Base-by-base conservation (phyloP, 2,113 vertebrate genomes). In the Petroica traversi region DNA sequence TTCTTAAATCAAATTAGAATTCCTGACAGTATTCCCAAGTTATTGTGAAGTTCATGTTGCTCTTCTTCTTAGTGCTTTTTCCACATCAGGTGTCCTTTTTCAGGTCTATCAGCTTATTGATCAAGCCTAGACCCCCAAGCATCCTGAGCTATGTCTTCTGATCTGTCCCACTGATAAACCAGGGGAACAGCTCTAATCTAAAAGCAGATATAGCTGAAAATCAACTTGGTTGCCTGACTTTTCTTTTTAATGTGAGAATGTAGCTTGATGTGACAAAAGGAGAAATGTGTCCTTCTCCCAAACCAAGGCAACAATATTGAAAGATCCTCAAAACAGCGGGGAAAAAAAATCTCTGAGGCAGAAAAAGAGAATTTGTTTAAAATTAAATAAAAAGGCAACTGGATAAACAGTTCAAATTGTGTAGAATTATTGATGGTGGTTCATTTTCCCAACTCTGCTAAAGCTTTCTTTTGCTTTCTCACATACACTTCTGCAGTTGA, bases 331-430 rank as follows among this genome's bases (percentile, higher is more conserved):
- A 72, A 72, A 71, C 11, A 3, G 9, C 14, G 24, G 8, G 38
- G 1, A 11, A 38, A 7, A 41, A 71, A 13, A 59, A 11, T 2
- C 20, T 23, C 34, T 48, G 46, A 33, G 29, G 26, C 6, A 5
- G 20, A 19, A 78, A 63, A 92, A 75, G 24, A 14, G 31, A 33
- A 25, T 28, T n/a, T 81, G 19, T 25, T 72, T 79, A 31, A 29
- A 57, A 51, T 87, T 84, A 91, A 95, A 76, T 45, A 48, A 94
- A 96, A 95, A 97, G 45, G 67, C 92, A 96, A 84, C 85, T 89
- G 88, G 73, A 94, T 93, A 91, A 97, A 61, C 45, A 41, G 57
- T 86, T 97, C 75, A 89, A 97, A 95, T 86, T 79, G 43, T 85
- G 73, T 84, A 68, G 77, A 84, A 87, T 96, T 95, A 84, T 95